These are phyloP conservation scores for Poecilia velifera DNA, from an alignment of 2,797 vertebrate species.

Conservation along the genomic window DNA sequence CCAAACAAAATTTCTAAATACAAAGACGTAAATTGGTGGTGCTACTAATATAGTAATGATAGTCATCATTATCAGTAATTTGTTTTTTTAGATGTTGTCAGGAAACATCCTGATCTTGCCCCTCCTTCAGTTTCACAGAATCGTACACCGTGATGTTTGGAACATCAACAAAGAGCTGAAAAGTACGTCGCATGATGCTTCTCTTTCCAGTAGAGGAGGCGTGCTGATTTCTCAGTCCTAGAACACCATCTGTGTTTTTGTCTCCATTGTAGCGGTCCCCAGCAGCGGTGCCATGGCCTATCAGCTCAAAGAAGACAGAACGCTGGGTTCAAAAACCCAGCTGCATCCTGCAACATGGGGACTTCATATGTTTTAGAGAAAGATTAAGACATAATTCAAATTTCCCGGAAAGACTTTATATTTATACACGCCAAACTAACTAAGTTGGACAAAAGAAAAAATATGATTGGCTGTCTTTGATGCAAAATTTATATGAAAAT, in stretches of 20 bases:
- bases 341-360: neutral
- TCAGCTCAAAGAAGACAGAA: constrained; percentile 3
- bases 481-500: neutral
- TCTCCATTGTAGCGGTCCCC: neutral
- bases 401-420: neutral
- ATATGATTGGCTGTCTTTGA: neutral
- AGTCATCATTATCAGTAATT: neutral
- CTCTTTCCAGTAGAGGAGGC: neutral
- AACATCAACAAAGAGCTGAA: neutral
- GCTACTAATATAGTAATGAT: neutral
- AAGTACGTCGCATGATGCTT: neutral
- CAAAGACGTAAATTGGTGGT: neutral
- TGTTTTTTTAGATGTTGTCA: neutral
- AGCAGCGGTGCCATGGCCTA: neutral
- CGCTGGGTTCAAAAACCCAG: neutral
- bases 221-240: neutral
- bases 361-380: neutral
- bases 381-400: neutral
- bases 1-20: neutral
- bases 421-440: neutral
- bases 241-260: constrained; percentile 3
- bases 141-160: neutral
- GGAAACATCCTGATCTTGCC: neutral
- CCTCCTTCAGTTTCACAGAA: neutral
- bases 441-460: neutral